phyloP scores from a whole-genome alignment of 2,797 vertebrate genomes.

The Tenualosa ilisha region DNA sequence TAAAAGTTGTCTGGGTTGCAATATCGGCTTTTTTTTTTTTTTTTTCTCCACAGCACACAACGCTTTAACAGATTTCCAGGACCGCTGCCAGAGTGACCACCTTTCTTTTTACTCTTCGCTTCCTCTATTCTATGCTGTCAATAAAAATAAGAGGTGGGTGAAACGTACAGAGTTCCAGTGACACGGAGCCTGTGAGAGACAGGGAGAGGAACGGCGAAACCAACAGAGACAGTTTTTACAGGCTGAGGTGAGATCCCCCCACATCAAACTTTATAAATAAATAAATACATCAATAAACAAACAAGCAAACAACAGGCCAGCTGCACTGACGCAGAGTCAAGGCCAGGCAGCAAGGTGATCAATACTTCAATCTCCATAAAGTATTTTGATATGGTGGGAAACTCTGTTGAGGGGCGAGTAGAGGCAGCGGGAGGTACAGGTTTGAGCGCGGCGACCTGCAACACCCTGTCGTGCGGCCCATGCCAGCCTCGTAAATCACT shows the following conservation, averaged over 20 bases:
- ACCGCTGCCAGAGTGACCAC: constrained; percentile 9
- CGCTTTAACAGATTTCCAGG: constrained; percentile 74
- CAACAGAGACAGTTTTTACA: background rate
- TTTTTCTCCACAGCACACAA: too few species aligned
- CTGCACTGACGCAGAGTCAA: constrained; percentile 71
- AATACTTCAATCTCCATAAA: constrained; percentile 96
- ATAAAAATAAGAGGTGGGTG: background rate
- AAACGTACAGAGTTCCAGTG: background rate
- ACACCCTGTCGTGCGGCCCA: constrained; percentile 64
- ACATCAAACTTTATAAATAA: constrained; percentile 33
- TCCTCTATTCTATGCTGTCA: background rate
- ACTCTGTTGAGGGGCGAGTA: constrained; percentile 59
- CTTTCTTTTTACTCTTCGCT: background rate
- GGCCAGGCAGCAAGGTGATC: constrained; percentile 84
- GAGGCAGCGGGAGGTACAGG: constrained; percentile 15
- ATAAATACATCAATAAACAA: background rate
- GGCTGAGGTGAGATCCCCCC: background rate
- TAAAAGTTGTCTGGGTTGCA: constrained; percentile 93
- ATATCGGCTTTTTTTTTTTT: constrained; percentile 76
- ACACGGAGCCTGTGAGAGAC: background rate
- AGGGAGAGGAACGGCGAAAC: background rate
- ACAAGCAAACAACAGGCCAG: constrained; percentile 25
- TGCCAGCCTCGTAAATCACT: constrained; percentile 69
- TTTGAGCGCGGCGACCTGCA: constrained; percentile 68
- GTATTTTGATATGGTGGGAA: constrained; percentile 81